phyloP scores from a whole-genome alignment of 2,888 invertebrate species.

The Hermaeophaga mercurialis region DNA sequence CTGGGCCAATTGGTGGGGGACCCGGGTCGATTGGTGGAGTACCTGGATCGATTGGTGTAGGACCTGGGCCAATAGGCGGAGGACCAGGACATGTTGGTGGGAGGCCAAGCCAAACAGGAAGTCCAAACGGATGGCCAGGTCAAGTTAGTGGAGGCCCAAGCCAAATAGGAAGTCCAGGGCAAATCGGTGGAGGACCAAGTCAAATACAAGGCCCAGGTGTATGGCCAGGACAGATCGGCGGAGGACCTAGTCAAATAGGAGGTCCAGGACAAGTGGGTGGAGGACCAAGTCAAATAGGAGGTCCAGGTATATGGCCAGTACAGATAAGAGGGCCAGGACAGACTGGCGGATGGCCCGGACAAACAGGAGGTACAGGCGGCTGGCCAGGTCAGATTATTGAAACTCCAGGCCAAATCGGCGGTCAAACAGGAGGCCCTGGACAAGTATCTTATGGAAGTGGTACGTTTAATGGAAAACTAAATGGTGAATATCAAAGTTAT shows the following conservation, averaged over 20 bases:
- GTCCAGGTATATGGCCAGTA: no score
- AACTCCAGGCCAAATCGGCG: constrained; percentile 11
- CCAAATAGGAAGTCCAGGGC: constrained; percentile 14
- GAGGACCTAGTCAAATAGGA: constrained; percentile 14
- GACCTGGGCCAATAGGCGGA: constrained; percentile 16
- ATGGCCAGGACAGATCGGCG: constrained; percentile 13
- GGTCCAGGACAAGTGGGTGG: constrained; percentile 5
- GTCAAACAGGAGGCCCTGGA: constrained; percentile 8
- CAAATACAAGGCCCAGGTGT: constrained; percentile 12
- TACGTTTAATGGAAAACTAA: constrained; percentile 42
- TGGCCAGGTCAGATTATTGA: constrained; percentile 8
- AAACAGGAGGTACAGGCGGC: constrained; percentile 26
- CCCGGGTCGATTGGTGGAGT: background rate
- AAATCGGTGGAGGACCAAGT: constrained; percentile 19
- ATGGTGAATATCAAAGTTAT: constrained; percentile 42
- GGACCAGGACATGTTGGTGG: constrained; percentile 30
- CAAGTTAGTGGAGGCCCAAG: constrained; percentile 26
- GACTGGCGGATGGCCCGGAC: constrained; percentile 11
- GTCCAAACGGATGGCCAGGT: constrained; percentile 23
- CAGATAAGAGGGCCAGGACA: constrained; percentile 22
- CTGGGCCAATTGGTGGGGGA: constrained; percentile 22
- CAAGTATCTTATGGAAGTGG: constrained; percentile 22
- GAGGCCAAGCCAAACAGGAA: constrained; percentile 20
- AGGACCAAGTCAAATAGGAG: constrained; percentile 6
- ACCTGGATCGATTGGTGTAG: constrained; percentile 5